Percentiles rank a stretch among this genome's conserved stretches.
These are phyloP conservation scores for Mechanitis messenoides DNA, from an alignment of 2,888 invertebrate genomes.

Conservation along the genomic window DNA sequence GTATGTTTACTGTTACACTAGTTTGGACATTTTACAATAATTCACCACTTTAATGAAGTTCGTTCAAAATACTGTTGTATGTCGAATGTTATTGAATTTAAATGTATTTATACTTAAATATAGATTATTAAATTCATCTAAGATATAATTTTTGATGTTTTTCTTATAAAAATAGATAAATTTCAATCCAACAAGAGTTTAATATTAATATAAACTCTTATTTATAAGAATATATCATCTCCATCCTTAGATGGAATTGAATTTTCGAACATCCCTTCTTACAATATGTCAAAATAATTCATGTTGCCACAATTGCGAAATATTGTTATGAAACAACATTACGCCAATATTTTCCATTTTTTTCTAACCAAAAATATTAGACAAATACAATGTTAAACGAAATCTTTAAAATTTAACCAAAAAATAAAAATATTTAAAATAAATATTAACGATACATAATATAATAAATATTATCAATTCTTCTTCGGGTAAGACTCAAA, in stretches of 20 bases:
- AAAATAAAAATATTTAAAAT: too few species aligned
- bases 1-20: conserved; percentile 64
- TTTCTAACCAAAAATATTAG: not conserved
- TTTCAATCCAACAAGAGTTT: too few species aligned
- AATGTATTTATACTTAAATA: too few species aligned
- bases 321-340: conserved; percentile 7
- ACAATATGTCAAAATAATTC: conserved; percentile 20
- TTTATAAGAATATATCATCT: too few species aligned
- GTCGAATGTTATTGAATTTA: too few species aligned
- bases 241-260: not conserved
- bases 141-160: too few species aligned
- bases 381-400: not conserved
- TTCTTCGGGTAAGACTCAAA: not conserved
- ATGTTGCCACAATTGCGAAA: conserved; percentile 21
- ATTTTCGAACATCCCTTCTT: conserved; percentile 28
- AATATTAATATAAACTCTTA: too few species aligned
- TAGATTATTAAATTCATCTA: too few species aligned
- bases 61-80: conserved; percentile 39
- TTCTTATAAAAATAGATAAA: too few species aligned
- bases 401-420: too few species aligned
- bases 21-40: conserved; percentile 55
- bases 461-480: not conserved
- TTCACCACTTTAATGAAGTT: conserved; percentile 48
- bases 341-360: not conserved
- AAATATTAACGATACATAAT: not conserved